Base-by-base conservation (phyloP, 2,113 vertebrate species). In the Cyanoderma ruficeps region DNA sequence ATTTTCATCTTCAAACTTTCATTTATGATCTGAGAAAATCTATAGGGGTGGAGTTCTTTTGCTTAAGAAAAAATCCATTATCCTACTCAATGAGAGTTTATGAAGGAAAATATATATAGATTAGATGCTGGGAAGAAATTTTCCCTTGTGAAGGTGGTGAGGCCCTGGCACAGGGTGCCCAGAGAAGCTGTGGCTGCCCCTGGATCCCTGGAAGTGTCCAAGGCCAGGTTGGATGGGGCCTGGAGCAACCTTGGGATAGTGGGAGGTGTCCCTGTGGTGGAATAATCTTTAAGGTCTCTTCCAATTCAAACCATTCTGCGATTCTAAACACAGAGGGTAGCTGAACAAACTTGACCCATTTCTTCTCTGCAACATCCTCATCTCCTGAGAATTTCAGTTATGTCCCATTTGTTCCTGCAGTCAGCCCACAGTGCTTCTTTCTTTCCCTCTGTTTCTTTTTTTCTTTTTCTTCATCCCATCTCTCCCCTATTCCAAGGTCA, bases 181-280 rank as follows among this genome's bases (percentile, higher is more conserved):
- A 68, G 70, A 55, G 61, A 6, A 55, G 47, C 47, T 76, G 39
- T 47, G 63, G 20, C 24, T 89, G 41, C 11, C 17, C n/a, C 70
- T 61, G 64, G 41, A 76, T 42, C 63, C 25, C 47, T 83, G 47
- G 31, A 7, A 90, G 7, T 69, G 70, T 3, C 30, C 15, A 35
- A 49, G 30, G 10, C 47, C 18, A 22, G 41, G 11, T 0, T 76
- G n/a, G 47, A 55, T 0, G 0, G 16, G 11, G 5, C 17, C 61
- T 42, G 47, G 47, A 61, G 4, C 9, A 27, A 0, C 25, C 15
- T 33, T 46, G 30, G 47, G 20, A 0, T 2, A 15, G 33, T 46
- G 24, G 33, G 6, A 60, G 3, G 3, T 35, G 49, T 24, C 20
- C 15, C 25, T 82, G 16, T 16, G 5, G 3, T 55, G 21, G 24